Percentiles rank a stretch among this genome's conserved stretches.
phyloP scores from a whole-genome alignment of 2,113 vertebrate species.

The Gasterosteus nipponicus region DNA sequence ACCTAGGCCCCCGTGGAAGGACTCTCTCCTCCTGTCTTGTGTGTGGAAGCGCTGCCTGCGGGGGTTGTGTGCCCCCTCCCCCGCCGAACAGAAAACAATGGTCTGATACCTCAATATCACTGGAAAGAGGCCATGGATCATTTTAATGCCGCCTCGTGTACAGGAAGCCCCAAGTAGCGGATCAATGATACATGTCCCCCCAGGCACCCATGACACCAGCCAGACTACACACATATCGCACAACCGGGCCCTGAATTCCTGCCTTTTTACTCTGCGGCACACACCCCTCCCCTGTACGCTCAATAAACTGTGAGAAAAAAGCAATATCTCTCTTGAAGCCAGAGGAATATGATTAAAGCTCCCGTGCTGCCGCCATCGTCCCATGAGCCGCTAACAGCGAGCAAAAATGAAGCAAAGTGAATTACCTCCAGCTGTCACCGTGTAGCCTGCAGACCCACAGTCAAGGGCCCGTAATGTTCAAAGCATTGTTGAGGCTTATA shows the following conservation, averaged over 20 bases:
- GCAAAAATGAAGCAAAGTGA: constrained; percentile 74
- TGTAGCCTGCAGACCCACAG: constrained; percentile 60
- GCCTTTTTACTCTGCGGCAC: constrained; percentile 12
- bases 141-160: constrained; percentile 71
- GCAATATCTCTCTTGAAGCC: constrained; percentile 72
- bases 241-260: neutral
- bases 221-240: neutral
- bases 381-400: constrained; percentile 69
- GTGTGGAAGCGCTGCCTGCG: constrained; percentile 29
- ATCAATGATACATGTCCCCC: constrained; percentile 69
- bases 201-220: constrained; percentile 54
- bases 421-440: constrained; percentile 71
- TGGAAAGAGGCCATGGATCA: constrained; percentile 71
- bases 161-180: constrained; percentile 62
- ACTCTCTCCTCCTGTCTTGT: constrained; percentile 49
- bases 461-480: constrained; percentile 58
- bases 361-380: constrained; percentile 58
- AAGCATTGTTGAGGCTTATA: constrained; percentile 39
- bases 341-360: constrained; percentile 75
- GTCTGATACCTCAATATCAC: constrained; percentile 73
- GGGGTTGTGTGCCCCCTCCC: constrained; percentile 33
- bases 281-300: constrained; percentile 29
- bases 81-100: constrained; percentile 49
- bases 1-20: constrained; percentile 59
- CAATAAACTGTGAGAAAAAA: constrained; percentile 71